Conservation (phyloP, 2,888 invertebrate species). For the Phyllotreta cruciferae region DNA sequence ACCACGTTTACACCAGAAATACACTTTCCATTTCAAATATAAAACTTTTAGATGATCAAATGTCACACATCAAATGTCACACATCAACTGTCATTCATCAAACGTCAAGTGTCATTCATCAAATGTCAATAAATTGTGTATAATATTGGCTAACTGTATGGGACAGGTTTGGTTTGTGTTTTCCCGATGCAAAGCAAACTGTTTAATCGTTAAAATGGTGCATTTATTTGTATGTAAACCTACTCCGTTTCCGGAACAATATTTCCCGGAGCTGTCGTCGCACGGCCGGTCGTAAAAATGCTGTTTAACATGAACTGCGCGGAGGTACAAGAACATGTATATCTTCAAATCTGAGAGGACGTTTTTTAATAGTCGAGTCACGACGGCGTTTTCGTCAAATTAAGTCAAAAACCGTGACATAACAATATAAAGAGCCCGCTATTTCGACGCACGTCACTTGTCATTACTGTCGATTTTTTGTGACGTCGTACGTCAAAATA, state of each 20-base stretch:
- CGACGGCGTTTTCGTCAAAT: slow-evolving; percentile 17
- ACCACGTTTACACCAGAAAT: slow-evolving; percentile 14
- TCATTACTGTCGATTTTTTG: background rate
- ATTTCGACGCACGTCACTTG: slow-evolving; percentile 21
- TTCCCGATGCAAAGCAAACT: background rate
- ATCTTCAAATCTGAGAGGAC: slow-evolving; percentile 16
- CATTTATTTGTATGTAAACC: slow-evolving; percentile 9
- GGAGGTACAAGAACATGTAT: background rate
- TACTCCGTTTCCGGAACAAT: slow-evolving; percentile 3
- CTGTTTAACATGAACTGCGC: slow-evolving; percentile 4
- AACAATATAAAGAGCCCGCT: slow-evolving; percentile 13
- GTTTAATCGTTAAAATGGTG: background rate
- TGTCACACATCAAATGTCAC: no score
- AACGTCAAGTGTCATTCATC: no score
- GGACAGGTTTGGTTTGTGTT: no score
- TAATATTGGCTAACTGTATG: no score
- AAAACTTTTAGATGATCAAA: background rate
- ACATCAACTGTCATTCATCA: no score
- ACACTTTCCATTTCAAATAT: background rate
- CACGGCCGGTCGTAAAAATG: slow-evolving; percentile 8
- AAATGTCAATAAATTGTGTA: no score
- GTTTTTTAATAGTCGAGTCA: slow-evolving; percentile 10
- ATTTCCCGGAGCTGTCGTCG: slow-evolving; percentile 10
- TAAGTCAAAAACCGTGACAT: slow-evolving; percentile 6
- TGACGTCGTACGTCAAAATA: no score